Base-by-base conservation (phyloP, 2,888 invertebrate species). In the Epinotia demarniana region DNA sequence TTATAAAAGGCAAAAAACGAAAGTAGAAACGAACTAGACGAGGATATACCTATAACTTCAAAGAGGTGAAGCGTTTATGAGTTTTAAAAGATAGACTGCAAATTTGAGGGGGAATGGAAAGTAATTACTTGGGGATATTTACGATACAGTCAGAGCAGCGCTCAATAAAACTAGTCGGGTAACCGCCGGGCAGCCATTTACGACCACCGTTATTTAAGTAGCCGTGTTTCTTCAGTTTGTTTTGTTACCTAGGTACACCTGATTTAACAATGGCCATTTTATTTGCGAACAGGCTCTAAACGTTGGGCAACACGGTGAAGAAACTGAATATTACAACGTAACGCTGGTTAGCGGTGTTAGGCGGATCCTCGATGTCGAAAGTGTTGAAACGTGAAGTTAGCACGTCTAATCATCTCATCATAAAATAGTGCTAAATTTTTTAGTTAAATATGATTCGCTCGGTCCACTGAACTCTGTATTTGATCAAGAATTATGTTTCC, bases 111-210 rank as follows among this genome's bases (percentile, higher is more conserved):
- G 88, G 89, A 90, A 89, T 89, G 87, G 89, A 89, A 91, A 92
- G 91, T 91, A 92, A 92, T 93, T 92, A 91, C 90, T 88, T 83
- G 81, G 87, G 86, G 88, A 91, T 90, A 91, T 92, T 92, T 92
- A 92, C 90, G 91, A 91, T 86, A 89, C 84, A 86, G 86, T 86
- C 88, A 86, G 90, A 87, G 88, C 91, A 91, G 88, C 87, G 89
- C 89, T 90, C 90, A 90, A 92, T 92, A 91, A 92, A 92, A 90
- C 90, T 91, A 90, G 89, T 87, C 83, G 88, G 87, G 88, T 88
- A 89, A 89, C 90, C 90, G 87, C 91, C 85, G 87, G 88, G 90
- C 90, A 87, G 84, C 85, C 88, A 87, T 90, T 89, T 87, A 89
- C 87, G 88, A 87, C 84, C 82, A 82, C 82, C 86, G 83, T 86